Percentiles rank a stretch among this genome's conserved stretches.
phyloP scores from a whole-genome alignment of 2,888 invertebrate genomes.

The Adelognathus sp. region DNA sequence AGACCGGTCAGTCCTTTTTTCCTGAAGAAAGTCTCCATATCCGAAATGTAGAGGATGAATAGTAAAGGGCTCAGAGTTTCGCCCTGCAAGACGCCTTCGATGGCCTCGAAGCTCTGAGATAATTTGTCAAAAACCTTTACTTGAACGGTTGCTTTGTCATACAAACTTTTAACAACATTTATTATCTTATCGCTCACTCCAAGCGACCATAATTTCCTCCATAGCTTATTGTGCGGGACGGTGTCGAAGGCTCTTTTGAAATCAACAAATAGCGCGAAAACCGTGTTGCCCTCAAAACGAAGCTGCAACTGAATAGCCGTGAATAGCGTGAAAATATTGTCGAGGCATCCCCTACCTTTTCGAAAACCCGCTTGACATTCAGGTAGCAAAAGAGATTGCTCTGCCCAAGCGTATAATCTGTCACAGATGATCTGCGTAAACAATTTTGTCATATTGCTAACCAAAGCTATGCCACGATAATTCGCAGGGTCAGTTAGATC shows the following conservation, averaged over 20 bases:
- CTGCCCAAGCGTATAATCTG: constrained; percentile 54
- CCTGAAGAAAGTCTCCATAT: constrained; percentile 37
- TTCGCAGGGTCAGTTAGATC: constrained; percentile 49
- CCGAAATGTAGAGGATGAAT: constrained; percentile 42
- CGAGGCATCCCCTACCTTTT: constrained; percentile 19
- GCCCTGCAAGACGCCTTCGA: constrained; percentile 50
- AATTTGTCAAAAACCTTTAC: constrained; percentile 8
- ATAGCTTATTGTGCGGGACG: constrained; percentile 45
- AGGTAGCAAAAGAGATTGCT: constrained; percentile 35
- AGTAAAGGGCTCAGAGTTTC: constrained; percentile 35
- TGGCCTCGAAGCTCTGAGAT: not conserved
- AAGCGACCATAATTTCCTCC: constrained; percentile 46
- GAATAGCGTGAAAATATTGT: constrained; percentile 25
- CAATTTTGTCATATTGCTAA: constrained; percentile 57
- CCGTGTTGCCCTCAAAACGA: constrained; percentile 8
- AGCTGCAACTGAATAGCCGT: constrained; percentile 43
- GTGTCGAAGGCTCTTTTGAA: constrained; percentile 56
- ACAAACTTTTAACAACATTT: constrained; percentile 35
- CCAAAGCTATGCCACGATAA: constrained; percentile 60
- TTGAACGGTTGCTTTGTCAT: constrained; percentile 20
- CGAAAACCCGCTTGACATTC: constrained; percentile 59
- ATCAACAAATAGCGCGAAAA: constrained; percentile 60
- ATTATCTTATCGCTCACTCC: constrained; percentile 60
- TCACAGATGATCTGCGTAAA: constrained; percentile 52
- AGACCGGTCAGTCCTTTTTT: constrained; percentile 30